Conservation (phyloP, 2,797 vertebrate species). For the Tolypeutes matacus region DNA sequence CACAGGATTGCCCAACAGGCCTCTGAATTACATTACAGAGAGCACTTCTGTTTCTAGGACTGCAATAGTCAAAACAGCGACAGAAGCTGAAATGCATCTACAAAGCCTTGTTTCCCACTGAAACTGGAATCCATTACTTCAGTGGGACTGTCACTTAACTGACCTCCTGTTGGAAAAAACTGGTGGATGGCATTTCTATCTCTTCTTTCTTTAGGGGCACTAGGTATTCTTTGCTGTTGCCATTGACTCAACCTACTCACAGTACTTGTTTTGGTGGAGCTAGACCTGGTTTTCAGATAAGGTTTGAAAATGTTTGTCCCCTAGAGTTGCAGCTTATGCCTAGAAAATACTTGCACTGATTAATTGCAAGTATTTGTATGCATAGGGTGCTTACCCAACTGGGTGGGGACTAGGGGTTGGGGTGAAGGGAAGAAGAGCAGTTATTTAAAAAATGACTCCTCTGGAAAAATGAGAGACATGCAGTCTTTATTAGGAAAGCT, state of each 20-base stretch:
- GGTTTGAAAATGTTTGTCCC: background rate
- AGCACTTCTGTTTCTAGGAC: background rate
- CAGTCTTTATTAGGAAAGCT: background rate
- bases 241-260: background rate
- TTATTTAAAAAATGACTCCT: background rate
- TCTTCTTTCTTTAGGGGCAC: background rate
- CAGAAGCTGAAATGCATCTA: background rate
- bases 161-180: background rate
- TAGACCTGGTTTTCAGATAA: background rate
- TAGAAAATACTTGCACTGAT: background rate
- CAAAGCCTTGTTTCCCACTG: background rate
- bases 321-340: background rate
- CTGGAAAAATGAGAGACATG: background rate
- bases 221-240: background rate
- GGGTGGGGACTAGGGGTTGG: background rate
- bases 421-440: background rate
- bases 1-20: background rate
- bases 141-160: background rate
- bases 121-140: background rate
- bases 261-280: background rate
- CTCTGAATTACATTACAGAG: background rate
- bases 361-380: background rate
- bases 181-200: rapidly evolving
- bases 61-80: background rate
- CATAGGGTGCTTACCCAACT: background rate